A percentile compares a stretch with the other conserved stretches of the same genome.
Conservation (phyloP, 2,888 invertebrate species). For the Lithosia quadra region DNA sequence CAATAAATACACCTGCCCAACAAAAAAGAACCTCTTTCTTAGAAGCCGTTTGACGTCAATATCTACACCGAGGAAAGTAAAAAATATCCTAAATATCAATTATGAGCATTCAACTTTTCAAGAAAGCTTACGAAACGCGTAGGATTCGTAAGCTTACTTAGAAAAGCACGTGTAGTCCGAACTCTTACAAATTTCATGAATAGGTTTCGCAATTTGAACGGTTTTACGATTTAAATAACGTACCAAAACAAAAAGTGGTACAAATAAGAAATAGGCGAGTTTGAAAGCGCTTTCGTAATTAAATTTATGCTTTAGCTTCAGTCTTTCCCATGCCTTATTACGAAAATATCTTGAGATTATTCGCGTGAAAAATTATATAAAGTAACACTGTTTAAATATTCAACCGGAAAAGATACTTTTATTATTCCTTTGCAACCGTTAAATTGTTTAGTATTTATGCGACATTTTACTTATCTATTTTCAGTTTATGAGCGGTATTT, state of each 20-base stretch:
- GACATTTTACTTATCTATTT: slow-evolving; percentile 9
- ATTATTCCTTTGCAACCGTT: slow-evolving; percentile 11
- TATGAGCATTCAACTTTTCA: slow-evolving; percentile 1
- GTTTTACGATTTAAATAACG: slow-evolving; percentile 13
- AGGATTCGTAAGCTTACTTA: too few species aligned
- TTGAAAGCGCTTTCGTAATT: slow-evolving; percentile 31
- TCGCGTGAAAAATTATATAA: slow-evolving; percentile 34
- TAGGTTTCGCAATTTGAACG: slow-evolving; percentile 11
- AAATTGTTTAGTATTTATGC: neutral
- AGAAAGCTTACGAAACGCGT: slow-evolving; percentile 2
- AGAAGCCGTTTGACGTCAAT: neutral
- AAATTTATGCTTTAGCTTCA: slow-evolving; percentile 32
- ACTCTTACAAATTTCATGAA: slow-evolving; percentile 28
- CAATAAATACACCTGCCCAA: neutral
- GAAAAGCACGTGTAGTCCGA: neutral
- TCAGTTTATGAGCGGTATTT: neutral
- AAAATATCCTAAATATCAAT: slow-evolving; percentile 1
- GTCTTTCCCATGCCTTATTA: slow-evolving; percentile 42
- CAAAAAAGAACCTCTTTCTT: neutral
- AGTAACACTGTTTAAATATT: slow-evolving; percentile 25
- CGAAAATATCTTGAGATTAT: slow-evolving; percentile 36
- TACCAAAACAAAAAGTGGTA: slow-evolving; percentile 16
- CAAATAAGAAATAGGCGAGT: slow-evolving; percentile 23
- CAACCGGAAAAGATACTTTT: slow-evolving; percentile 15
- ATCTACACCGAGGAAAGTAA: neutral